A percentile compares a stretch with the other conserved stretches of the same genome.
These are phyloP conservation scores for Alcedo quadribrachys DNA, from an alignment of 2,797 vertebrate genomes.

Conservation along the genomic window DNA sequence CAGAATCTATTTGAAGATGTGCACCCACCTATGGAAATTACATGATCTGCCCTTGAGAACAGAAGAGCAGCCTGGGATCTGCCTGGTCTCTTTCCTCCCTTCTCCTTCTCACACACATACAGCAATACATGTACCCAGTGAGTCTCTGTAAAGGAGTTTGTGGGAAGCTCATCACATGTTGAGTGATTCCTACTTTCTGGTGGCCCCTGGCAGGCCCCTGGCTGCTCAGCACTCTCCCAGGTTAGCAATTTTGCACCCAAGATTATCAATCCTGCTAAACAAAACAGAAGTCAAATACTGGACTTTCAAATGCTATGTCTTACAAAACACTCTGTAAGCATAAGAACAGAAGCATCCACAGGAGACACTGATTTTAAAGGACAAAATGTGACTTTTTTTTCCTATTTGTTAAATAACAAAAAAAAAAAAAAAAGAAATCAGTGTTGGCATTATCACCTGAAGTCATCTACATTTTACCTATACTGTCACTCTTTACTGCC, in stretches of 20 bases:
- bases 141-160: not conserved
- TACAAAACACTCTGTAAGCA: not conserved
- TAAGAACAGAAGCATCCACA: not conserved
- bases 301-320: not conserved
- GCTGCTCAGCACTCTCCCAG: not conserved
- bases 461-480: not conserved
- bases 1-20: not conserved
- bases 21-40: not conserved
- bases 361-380: not conserved
- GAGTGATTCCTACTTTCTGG: not conserved
- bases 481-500: not conserved
- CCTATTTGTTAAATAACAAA: not conserved
- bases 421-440: not conserved
- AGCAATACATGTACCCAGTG: not conserved
- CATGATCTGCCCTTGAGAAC: not conserved
- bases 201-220: not conserved
- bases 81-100: not conserved
- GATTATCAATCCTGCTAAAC: not conserved
- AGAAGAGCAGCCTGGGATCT: not conserved
- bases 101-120: not conserved
- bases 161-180: not conserved
- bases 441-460: not conserved
- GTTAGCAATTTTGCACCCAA: not conserved
- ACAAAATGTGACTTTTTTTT: not conserved
- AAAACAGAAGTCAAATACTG: not conserved